These are phyloP conservation scores for Anarsia innoxiella DNA, from an alignment of 2,888 invertebrate genomes.

Conservation along the genomic window DNA sequence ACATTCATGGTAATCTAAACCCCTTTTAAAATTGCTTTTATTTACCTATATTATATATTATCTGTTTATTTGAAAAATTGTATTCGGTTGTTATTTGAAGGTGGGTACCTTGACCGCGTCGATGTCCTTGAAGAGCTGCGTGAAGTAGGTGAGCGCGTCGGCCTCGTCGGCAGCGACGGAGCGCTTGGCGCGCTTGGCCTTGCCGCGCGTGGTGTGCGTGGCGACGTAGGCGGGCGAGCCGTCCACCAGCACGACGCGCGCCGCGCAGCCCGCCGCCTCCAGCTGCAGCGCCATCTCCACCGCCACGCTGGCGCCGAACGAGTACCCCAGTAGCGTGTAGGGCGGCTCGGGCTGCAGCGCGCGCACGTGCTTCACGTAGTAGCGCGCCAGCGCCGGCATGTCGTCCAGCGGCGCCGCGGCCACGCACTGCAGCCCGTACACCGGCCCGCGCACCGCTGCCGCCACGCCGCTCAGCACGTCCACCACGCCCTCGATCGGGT, in stretches of 20 bases:
- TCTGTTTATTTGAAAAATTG: no score
- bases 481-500: conserved; percentile 93
- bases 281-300: conserved; percentile 95
- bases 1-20: no score
- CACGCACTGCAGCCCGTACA: conserved; percentile 94
- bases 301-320: conserved; percentile 95
- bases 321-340: conserved; percentile 94
- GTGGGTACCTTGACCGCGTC: conserved; percentile 76
- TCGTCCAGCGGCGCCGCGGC: conserved; percentile 82
- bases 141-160: conserved; percentile 88
- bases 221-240: conserved; percentile 91
- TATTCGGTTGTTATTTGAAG: no score
- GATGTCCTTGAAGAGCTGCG: conserved; percentile 84
- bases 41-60: no score
- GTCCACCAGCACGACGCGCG: conserved; percentile 87
- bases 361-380: conserved; percentile 83
- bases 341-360: conserved; percentile 86
- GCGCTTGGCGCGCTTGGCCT: conserved; percentile 72
- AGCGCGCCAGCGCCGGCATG: conserved; percentile 82
- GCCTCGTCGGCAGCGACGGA: conserved; percentile 77
- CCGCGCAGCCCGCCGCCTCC: conserved; percentile 76
- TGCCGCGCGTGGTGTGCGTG: conserved; percentile 82
- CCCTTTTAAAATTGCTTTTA: no score
- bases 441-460: conserved; percentile 81
- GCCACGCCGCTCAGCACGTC: conserved; percentile 83